Base-by-base conservation (phyloP, 2,888 invertebrate genomes). In the Cephonodes hylas region DNA sequence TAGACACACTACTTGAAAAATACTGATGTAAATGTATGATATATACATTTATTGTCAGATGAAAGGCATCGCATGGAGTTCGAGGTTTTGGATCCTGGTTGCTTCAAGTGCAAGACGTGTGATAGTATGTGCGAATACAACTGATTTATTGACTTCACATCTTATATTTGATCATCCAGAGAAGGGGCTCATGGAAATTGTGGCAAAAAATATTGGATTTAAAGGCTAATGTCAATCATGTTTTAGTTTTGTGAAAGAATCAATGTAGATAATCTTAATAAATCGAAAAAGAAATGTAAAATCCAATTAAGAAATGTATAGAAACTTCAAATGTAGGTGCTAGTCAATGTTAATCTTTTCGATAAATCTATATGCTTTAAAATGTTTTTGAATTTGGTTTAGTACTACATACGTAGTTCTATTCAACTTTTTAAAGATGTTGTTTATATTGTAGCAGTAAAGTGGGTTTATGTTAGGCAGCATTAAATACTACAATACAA, bases 101-200 rank as follows among this genome's bases (percentile, higher is more conserved):
- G 44, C 45, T 61, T 42, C 42, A 57, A 57, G 45, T 61, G 61
- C 56, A 61, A 57, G 23, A 44, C 3, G 23, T 61, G 61, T 27
- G 0, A 45, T 61, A 20, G 22, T 57, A 0, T 45, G 57, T 27
- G 45, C 15, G n/a, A 34, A 34, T 1, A 20, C 57, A 13, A 13
- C 13, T n/a, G 4, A 56, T 31, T 13, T 45, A 10, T 22, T 61
- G 5, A 31, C 44, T 4, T 42, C 27, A 8, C 61, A 61, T 31
- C 27, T 57, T 7, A n/a, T 34, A 20, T 57, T 34, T 20, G 34
- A 18, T 10, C 42, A 61, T 58, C 25, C 61, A 18, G 10, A n/a
- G 3, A 18, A 31, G 18, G 0, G 3, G 3, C 1, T n/a, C 27
- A 18, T 2, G 1, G 27, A 31, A 53, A 53, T 10, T 31, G 20